Percentiles rank a stretch among this genome's conserved stretches.
phyloP scores from a whole-genome alignment of 1,140 invertebrate genomes.

The Paracyclopina nana region DNA sequence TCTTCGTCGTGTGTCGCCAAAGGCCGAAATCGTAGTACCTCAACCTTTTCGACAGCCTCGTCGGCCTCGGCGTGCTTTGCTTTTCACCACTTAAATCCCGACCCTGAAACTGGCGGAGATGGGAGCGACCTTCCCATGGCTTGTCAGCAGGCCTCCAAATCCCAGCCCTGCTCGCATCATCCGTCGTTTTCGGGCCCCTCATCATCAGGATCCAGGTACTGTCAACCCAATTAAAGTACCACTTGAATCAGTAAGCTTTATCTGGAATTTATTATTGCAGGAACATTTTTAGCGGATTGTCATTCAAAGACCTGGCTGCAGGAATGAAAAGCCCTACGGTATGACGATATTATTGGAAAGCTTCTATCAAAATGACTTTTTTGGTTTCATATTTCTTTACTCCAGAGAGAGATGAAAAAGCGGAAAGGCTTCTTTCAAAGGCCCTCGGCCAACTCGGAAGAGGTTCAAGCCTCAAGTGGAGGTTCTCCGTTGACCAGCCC shows the following conservation, averaged over 20 bases:
- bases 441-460: neutral
- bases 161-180: conserved; percentile 31
- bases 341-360: neutral
- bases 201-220: neutral
- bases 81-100: too few relatives aligned
- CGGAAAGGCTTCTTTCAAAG: conserved; percentile 14
- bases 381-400: neutral
- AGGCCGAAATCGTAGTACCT: neutral
- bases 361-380: neutral
- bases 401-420: conserved; percentile 10
- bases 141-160: conserved; percentile 30
- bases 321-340: conserved; percentile 10
- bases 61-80: too few relatives aligned
- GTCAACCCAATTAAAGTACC: neutral
- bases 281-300: conserved; percentile 6
- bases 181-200: conserved; percentile 6
- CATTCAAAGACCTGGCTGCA: neutral
- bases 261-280: neutral
- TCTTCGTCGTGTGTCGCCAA: too few relatives aligned
- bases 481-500: conserved; percentile 13
- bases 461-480: conserved; percentile 3
- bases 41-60: neutral
- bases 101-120: conserved; percentile 20
- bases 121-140: conserved; percentile 20
- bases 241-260: neutral